Conservation (phyloP, 1,140 invertebrate genomes). For the Augochlora pura region DNA sequence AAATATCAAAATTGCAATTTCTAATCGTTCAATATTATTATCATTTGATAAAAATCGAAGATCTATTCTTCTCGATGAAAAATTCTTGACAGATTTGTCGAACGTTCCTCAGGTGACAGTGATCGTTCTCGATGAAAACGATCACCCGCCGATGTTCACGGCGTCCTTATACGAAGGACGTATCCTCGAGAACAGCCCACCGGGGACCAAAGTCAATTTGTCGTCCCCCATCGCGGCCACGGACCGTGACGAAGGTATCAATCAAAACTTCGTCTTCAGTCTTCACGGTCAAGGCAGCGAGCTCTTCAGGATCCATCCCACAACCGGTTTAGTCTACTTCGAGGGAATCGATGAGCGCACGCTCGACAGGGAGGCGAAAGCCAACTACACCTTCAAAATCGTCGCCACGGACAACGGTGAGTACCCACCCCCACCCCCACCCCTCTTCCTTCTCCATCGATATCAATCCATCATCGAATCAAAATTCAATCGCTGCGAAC, state of each 20-base stretch:
- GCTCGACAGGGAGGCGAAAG: slow-evolving; percentile 88
- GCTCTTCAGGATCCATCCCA: slow-evolving; percentile 87
- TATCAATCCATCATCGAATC: no score
- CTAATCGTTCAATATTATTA: no score
- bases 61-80: neutral
- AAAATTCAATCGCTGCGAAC: no score
- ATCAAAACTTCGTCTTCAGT: slow-evolving; percentile 87
- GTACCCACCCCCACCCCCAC: neutral
- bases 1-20: no score
- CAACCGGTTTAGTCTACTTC: slow-evolving; percentile 84
- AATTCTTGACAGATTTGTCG: neutral
- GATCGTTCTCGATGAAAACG: slow-evolving; percentile 93
- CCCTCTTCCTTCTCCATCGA: no score
- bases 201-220: slow-evolving; percentile 87
- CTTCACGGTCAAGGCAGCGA: slow-evolving; percentile 88
- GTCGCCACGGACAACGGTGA: slow-evolving; percentile 86
- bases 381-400: slow-evolving; percentile 85
- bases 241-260: slow-evolving; percentile 90
- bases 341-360: slow-evolving; percentile 75
- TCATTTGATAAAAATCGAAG: no score
- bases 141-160: slow-evolving; percentile 92
- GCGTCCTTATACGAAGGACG: slow-evolving; percentile 86
- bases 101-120: slow-evolving; percentile 82
- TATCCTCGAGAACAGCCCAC: slow-evolving; percentile 89
- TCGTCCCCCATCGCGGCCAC: slow-evolving; percentile 84